Conservation (phyloP, 2,888 invertebrate genomes). For the Ectobius pallidus region DNA sequence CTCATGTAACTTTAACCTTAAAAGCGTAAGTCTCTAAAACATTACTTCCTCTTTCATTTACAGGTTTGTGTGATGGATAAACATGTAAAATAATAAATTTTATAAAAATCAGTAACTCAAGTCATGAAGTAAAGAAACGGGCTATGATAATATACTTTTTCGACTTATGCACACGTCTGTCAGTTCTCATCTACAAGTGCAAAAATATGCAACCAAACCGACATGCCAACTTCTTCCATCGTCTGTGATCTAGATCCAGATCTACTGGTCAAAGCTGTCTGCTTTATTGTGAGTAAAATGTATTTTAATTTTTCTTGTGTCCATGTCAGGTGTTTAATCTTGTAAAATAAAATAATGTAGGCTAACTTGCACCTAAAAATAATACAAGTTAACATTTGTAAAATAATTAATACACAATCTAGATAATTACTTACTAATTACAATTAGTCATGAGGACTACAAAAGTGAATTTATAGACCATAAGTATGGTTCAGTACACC, state of each 20-base stretch:
- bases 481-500: no score
- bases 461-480: no score
- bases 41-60: conserved; percentile 11
- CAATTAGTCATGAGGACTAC: no score
- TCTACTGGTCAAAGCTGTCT: background rate
- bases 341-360: no score
- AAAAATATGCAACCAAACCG: background rate
- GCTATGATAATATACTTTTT: background rate
- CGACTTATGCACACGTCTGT: background rate
- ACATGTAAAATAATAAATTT: conserved; percentile 2
- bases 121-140: background rate
- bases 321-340: no score
- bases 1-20: no score
- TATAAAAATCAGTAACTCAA: background rate
- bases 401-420: no score
- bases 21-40: no score
- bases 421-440: no score
- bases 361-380: no score
- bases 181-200: background rate
- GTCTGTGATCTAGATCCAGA: background rate
- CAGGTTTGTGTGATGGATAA: conserved; percentile 11
- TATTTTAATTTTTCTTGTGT: no score
- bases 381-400: no score
- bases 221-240: background rate
- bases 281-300: background rate